Conservation (phyloP, 2,113 vertebrate species). For the Dendrocopos noguchii region DNA sequence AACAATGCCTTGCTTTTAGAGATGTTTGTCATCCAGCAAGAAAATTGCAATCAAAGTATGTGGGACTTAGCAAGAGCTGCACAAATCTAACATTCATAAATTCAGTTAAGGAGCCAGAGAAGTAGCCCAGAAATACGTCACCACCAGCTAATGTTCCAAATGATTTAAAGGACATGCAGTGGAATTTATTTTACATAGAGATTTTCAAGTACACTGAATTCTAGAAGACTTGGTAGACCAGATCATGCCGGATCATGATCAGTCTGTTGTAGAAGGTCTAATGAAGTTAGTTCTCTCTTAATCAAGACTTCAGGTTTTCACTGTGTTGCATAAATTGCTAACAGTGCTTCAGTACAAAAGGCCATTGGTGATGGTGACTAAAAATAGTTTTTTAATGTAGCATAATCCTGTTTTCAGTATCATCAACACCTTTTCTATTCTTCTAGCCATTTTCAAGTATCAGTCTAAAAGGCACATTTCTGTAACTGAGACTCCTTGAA, state of each 20-base stretch:
- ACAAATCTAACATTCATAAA: too few species aligned
- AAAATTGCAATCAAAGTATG: not conserved
- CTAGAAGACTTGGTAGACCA: not conserved
- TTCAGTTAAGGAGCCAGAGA: not conserved
- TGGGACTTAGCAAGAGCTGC: too few species aligned
- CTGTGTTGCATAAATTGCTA: not conserved
- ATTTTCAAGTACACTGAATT: not conserved
- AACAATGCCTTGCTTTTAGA: not conserved
- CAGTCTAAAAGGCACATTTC: not conserved
- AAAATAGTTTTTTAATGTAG: accelerated
- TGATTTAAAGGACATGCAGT: not conserved
- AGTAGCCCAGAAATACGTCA: not conserved
- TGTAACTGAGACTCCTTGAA: not conserved
- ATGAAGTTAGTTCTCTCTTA: not conserved
- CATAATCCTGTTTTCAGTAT: not conserved
- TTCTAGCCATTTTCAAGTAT: not conserved
- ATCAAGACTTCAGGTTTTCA: not conserved
- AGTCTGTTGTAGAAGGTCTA: not conserved
- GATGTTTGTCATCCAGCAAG: not conserved
- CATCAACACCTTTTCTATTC: not conserved
- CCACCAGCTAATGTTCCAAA: not conserved
- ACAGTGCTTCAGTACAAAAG: not conserved
- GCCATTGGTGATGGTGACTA: not conserved
- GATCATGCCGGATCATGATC: not conserved
- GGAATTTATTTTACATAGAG: not conserved